Evolutionary conservation across 30 jellyfish, hydroid and myxozoan genomes (phyloP), one percentile per base, ranked within the genome.

Genomic region (Turritopsis dohrnii): DNA sequence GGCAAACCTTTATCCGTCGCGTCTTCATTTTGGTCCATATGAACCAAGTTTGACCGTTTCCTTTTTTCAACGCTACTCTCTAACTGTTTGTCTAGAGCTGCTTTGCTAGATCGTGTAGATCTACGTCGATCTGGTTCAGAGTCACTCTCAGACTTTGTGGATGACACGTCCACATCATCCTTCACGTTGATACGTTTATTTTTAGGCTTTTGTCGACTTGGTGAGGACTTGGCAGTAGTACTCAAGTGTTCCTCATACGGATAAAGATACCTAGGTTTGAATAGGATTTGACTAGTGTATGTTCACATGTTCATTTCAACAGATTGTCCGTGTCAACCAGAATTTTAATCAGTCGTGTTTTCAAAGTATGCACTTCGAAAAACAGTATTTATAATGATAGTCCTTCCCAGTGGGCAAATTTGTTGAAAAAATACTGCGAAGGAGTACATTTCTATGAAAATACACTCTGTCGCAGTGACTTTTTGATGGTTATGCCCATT

Each of bases 51-150:
- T n/a, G 77, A 27, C 0, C 72, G 29, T 21, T 83, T 88, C 76
- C 84, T 82, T 71, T 85, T 74, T 29, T 60, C 79, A 20, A 86
- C 89, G n/a, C 28, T 65, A 21, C 41, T 60, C 21, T 79, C 84
- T 24, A 52, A 52, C 79, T 88, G 41, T 66, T 81, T 80, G 30
- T 86, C 90, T 28, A 84, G n/a, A 0, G 95, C 72, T 8, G 81
- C 83, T 21, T 88, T 52, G 69, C 96, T 86, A 21, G 96, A 90
- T 66, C 95, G 86, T 25, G 95, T 82, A 29, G 96, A 77, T 53
- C 90, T 88, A 17, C 98, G 84, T 65, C 93, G 74, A 25, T 92
- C 98, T 16, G 95, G 87, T 79, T 92, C 98, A 18, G 98, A 92
- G 74, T 92, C 98, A 76, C 96, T 92, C 52, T 92, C 98, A 29